Evolutionary conservation across 2,113 vertebrate species (phyloP).

Genomic region (Clarias magur): DNA sequence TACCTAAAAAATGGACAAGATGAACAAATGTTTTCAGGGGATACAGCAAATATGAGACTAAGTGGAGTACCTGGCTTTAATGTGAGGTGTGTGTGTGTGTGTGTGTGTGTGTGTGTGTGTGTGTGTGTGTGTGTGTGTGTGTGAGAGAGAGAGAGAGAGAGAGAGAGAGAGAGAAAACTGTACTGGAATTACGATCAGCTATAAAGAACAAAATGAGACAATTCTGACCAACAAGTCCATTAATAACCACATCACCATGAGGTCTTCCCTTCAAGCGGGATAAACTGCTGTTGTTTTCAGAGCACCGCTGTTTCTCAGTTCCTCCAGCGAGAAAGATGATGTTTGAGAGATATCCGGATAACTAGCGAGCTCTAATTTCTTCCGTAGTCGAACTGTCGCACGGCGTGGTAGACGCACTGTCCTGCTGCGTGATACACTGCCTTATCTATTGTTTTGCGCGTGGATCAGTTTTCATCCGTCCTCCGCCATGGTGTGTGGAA

Average conservation of each 20-base stretch:
- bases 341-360: background rate
- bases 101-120: too few relatives aligned
- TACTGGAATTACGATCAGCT: background rate
- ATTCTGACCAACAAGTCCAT: background rate
- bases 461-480: background rate
- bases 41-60: constrained; percentile 40
- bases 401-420: background rate
- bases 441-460: background rate
- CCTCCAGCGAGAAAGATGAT: background rate
- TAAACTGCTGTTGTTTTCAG: background rate
- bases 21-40: constrained; percentile 46
- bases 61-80: constrained; percentile 31
- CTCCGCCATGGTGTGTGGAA: background rate
- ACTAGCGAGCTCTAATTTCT: background rate
- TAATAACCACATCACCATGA: background rate
- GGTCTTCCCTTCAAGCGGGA: background rate
- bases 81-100: background rate
- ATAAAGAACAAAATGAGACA: background rate
- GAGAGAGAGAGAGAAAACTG: background rate
- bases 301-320: background rate
- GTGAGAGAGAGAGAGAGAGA: too few relatives aligned
- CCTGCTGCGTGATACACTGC: constrained; percentile 10
- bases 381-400: background rate
- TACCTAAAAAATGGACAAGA: constrained; percentile 51
- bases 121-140: too few relatives aligned